phyloP scores from a whole-genome alignment of 2,888 invertebrate species.

The Patella pellucida region DNA sequence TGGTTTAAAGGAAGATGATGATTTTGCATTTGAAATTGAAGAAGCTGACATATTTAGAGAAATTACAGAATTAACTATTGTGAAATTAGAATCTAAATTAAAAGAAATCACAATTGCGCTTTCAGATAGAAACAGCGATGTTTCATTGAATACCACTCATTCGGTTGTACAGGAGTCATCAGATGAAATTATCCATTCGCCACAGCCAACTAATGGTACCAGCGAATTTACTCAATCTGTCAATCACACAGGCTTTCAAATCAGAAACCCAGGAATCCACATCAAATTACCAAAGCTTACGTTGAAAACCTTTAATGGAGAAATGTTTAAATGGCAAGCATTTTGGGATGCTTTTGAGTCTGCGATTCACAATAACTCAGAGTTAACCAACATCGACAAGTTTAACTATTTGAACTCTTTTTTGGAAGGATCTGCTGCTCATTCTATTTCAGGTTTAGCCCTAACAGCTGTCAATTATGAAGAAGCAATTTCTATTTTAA shows the following conservation, averaged over 20 bases:
- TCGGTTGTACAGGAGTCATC: neutral
- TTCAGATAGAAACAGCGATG: neutral
- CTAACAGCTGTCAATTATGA: neutral
- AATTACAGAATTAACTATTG: neutral
- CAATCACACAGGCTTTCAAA: neutral
- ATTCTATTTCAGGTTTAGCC: neutral
- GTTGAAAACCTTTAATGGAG: neutral
- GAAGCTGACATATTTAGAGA: neutral
- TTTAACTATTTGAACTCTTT: neutral
- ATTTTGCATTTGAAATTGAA: neutral
- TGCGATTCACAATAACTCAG: neutral
- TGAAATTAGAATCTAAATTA: neutral
- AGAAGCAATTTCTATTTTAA: neutral
- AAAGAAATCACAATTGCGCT: neutral
- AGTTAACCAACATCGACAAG: neutral
- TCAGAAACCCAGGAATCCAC: neutral
- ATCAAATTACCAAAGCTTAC: neutral
- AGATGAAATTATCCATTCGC: neutral
- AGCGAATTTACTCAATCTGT: neutral
- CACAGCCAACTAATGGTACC: neutral
- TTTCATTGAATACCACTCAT: neutral
- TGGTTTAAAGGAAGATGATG: neutral
- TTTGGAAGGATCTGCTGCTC: neutral
- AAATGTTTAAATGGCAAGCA: conserved; percentile 2
- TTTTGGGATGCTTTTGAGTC: neutral